These are phyloP conservation scores for Gari tellinella DNA, from an alignment of 2,888 invertebrate genomes.

Conservation along the genomic window DNA sequence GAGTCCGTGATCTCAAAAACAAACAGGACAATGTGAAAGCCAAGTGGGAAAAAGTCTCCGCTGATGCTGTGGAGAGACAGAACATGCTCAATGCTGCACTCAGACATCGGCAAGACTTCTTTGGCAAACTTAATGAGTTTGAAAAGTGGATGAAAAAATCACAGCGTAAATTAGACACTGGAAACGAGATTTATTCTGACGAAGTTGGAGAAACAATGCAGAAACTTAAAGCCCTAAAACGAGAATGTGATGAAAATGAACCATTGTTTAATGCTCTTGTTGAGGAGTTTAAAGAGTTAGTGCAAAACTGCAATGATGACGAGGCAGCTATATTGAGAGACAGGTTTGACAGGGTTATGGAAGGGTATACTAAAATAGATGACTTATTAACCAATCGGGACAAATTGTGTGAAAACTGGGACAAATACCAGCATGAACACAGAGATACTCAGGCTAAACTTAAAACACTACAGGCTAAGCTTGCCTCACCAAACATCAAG, in stretches of 20 bases:
- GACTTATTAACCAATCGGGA: constrained; percentile 78
- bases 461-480: constrained; percentile 91
- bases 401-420: constrained; percentile 86
- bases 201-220: constrained; percentile 91
- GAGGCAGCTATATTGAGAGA: constrained; percentile 91
- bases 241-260: constrained; percentile 94
- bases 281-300: constrained; percentile 92
- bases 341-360: constrained; percentile 90
- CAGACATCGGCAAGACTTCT: constrained; percentile 87
- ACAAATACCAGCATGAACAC: constrained; percentile 92
- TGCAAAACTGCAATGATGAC: constrained; percentile 89
- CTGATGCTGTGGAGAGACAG: constrained; percentile 89
- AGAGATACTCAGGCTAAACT: constrained; percentile 92
- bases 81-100: constrained; percentile 72
- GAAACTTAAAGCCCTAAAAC: constrained; percentile 90
- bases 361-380: constrained; percentile 88
- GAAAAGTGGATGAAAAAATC: constrained; percentile 89
- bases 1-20: constrained; percentile 83
- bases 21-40: constrained; percentile 93
- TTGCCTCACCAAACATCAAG: constrained; percentile 90
- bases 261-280: constrained; percentile 91
- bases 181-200: constrained; percentile 92
- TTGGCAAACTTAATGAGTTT: constrained; percentile 90
- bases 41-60: constrained; percentile 90
- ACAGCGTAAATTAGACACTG: constrained; percentile 86